These are phyloP conservation scores for Dryomyza anilis DNA, from an alignment of 2,888 invertebrate genomes.

Conservation along the genomic window DNA sequence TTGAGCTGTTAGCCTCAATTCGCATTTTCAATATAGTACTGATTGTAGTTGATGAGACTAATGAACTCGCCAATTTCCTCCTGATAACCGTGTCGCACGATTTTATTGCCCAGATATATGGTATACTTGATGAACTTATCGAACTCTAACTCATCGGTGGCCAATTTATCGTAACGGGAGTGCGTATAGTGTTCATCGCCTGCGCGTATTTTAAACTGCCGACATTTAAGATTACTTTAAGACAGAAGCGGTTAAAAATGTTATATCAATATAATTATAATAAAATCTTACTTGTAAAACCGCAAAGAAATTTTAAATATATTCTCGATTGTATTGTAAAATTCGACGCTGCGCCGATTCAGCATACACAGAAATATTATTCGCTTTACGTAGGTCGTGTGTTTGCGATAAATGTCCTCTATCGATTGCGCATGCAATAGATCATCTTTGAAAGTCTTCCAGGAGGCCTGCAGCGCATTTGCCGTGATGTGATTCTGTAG, in stretches of 20 bases:
- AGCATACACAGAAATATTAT: slow-evolving; percentile 76
- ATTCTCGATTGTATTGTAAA: slow-evolving; percentile 72
- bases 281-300: slow-evolving; percentile 54
- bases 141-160: slow-evolving; percentile 56
- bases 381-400: slow-evolving; percentile 76
- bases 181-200: slow-evolving; percentile 51
- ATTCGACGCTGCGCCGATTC: slow-evolving; percentile 71
- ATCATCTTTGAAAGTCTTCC: slow-evolving; percentile 75
- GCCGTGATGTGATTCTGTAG: slow-evolving; percentile 79
- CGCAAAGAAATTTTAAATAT: slow-evolving; percentile 75
- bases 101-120: slow-evolving; percentile 59
- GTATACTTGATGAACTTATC: slow-evolving; percentile 56
- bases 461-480: slow-evolving; percentile 75
- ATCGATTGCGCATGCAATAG: slow-evolving; percentile 69
- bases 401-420: slow-evolving; percentile 75
- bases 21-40: slow-evolving; percentile 46
- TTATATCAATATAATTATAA: neutral
- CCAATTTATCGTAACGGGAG: slow-evolving; percentile 54
- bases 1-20: too few species aligned
- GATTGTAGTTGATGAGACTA: slow-evolving; percentile 58
- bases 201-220: slow-evolving; percentile 46
- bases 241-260: neutral
- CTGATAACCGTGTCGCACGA: slow-evolving; percentile 58
- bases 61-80: slow-evolving; percentile 59
- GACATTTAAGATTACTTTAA: slow-evolving; percentile 52